These are phyloP conservation scores for human DNA, from an alignment of 2,113 vertebrate species.

Conservation along the genomic window GRCh38 chr11:121675001-121675500, in stretches of 20 bases:
- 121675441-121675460: not conserved
- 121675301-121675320: not conserved
- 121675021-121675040: not conserved
- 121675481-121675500: not conserved
- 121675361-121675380: not conserved
- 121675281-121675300: not conserved
- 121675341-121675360: not conserved
- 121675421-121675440: not conserved
- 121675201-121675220: not conserved
- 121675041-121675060: not conserved
- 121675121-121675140: not conserved
- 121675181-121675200: not conserved
- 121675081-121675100: not conserved
- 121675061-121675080: not conserved
- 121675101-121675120: not conserved
- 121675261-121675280: not conserved
- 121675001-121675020: not conserved
- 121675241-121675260: not conserved
- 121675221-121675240: not conserved
- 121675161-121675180: not conserved
- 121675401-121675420: not conserved
- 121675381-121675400: not conserved
- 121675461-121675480: rapidly evolving
- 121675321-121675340: not conserved
- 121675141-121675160: not conserved